Evolutionary conservation across 2,888 invertebrate genomes (phyloP).

Genomic region (Noctua janthina): DNA sequence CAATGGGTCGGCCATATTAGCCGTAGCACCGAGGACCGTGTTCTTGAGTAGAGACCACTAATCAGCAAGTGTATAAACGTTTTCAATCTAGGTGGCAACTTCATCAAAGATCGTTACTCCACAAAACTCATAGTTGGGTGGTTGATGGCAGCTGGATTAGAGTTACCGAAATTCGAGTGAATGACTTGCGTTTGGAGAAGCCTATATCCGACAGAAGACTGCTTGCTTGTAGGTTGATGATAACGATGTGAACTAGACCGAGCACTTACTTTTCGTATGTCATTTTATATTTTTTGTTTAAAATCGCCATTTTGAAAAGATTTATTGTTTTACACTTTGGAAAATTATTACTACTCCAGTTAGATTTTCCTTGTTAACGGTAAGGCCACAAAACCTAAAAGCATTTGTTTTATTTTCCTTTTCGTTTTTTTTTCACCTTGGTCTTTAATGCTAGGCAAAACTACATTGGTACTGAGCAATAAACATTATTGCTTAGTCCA

Average conservation of each 20-base stretch:
- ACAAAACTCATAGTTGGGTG: not conserved
- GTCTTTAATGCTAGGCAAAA: constrained; percentile 2
- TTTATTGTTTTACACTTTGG: not conserved
- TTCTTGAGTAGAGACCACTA: not conserved
- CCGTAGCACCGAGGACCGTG: not conserved
- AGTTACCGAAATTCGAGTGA: not conserved
- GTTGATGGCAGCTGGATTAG: not conserved
- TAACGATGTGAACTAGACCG: not conserved
- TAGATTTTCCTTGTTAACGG: not conserved
- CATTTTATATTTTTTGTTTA: not conserved
- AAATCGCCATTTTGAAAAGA: not conserved
- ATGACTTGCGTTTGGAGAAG: not conserved
- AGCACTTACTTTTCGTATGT: not conserved
- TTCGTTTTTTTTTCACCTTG: constrained; percentile 24
- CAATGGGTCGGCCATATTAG: not conserved
- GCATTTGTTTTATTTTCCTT: constrained; percentile 25
- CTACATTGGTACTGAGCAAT: constrained; percentile 24
- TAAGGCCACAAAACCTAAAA: not conserved
- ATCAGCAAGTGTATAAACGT: not conserved
- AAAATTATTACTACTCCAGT: not conserved
- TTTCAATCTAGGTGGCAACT: not conserved
- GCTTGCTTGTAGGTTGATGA: not conserved
- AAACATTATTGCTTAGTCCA: not conserved
- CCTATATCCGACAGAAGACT: not conserved
- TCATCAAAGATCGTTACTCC: not conserved